A percentile compares a stretch with the other conserved stretches of the same genome.
Conservation (phyloP, 1,140 invertebrate genomes). For the Tetragnatha versicolor region DNA sequence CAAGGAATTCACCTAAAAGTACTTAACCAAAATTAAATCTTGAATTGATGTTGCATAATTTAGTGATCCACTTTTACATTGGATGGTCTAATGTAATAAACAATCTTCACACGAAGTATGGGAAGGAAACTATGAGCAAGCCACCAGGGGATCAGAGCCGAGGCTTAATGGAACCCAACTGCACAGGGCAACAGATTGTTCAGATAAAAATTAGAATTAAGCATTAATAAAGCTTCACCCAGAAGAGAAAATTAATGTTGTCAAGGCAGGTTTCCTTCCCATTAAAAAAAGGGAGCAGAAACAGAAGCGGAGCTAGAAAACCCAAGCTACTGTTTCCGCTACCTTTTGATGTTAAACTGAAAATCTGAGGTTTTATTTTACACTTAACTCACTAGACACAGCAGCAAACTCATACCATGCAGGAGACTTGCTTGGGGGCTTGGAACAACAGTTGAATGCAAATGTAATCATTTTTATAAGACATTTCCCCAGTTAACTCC, state of each 20-base stretch:
- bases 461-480: too few relatives aligned
- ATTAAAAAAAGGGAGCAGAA: neutral
- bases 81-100: too few relatives aligned
- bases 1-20: neutral
- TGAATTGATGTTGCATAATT: neutral
- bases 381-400: neutral
- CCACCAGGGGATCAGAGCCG: constrained; percentile 16
- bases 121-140: constrained; percentile 45
- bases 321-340: neutral
- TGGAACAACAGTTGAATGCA: constrained; percentile 12
- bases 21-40: constrained; percentile 18
- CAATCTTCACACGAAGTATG: too few relatives aligned
- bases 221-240: neutral
- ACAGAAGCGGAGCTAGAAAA: neutral
- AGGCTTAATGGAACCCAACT: constrained; percentile 20
- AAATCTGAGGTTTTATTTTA: constrained; percentile 46
- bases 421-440: neutral
- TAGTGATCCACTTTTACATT: constrained; percentile 34
- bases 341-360: neutral
- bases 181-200: neutral
- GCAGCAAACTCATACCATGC: neutral
- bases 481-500: too few relatives aligned
- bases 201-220: constrained; percentile 3
- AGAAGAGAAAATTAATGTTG: neutral
- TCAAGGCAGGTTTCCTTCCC: constrained; percentile 35